Conservation (phyloP, 2,888 invertebrate species). For the Eristalinus sepulchralis region DNA sequence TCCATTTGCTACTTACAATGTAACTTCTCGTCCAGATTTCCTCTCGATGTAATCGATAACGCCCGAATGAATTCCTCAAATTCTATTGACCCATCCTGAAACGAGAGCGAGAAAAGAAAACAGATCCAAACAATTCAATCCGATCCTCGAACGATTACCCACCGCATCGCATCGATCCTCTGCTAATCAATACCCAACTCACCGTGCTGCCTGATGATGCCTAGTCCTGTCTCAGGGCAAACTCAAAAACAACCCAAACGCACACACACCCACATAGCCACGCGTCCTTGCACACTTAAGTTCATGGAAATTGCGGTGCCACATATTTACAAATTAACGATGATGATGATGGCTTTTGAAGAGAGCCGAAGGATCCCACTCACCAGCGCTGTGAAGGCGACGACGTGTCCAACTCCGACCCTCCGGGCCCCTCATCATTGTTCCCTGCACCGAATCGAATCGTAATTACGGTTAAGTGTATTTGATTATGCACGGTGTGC, state of each 20-base stretch:
- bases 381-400: not conserved
- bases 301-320: not conserved
- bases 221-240: not conserved
- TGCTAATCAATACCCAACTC: not conserved
- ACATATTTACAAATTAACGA: constrained; percentile 42
- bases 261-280: not conserved
- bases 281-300: not conserved
- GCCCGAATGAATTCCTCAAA: constrained; percentile 99
- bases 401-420: not conserved
- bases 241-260: not conserved
- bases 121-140: constrained; percentile 16
- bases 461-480: constrained; percentile 46
- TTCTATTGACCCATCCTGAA: constrained; percentile 98
- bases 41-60: constrained; percentile 98
- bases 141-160: not conserved
- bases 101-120: constrained; percentile 64
- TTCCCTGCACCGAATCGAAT: constrained; percentile 27
- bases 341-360: constrained; percentile 15
- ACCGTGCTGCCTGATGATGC: not conserved
- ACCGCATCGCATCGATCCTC: not conserved
- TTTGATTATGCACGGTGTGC: constrained; percentile 34
- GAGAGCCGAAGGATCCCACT: not conserved
- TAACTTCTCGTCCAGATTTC: constrained; percentile 98
- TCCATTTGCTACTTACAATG: constrained; percentile 90
- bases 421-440: not conserved